These are phyloP conservation scores for Sylvilagus floridanus DNA, from an alignment of 2,797 vertebrate genomes.

Conservation along the genomic window DNA sequence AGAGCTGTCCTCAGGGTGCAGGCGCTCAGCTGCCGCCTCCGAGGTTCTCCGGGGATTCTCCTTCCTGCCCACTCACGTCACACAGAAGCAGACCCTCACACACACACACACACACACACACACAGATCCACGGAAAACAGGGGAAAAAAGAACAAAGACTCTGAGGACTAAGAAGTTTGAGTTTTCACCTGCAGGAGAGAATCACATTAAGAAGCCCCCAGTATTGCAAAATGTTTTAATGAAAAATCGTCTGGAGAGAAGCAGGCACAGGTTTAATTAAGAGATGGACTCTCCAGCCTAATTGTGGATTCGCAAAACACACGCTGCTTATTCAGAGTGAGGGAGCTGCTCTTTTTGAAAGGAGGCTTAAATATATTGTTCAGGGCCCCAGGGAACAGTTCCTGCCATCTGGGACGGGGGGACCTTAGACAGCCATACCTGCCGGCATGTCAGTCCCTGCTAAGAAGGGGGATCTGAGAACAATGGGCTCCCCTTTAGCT, in stretches of 20 bases:
- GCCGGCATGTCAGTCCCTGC: background rate
- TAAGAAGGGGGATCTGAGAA: constrained; percentile 26
- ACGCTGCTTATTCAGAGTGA: background rate
- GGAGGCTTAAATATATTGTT: background rate
- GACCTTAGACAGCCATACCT: constrained; percentile 22
- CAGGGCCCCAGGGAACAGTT: constrained; percentile 10
- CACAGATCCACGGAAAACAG: background rate
- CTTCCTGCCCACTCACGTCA: background rate
- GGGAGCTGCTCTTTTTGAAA: background rate
- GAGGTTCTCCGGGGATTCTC: background rate
- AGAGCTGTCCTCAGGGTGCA: background rate
- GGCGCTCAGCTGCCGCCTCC: background rate
- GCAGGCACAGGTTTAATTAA: background rate
- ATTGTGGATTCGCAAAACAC: background rate
- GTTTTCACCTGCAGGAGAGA: constrained; percentile 10
- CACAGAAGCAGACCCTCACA: background rate
- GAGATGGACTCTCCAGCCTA: background rate
- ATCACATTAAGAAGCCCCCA: background rate
- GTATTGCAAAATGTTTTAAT: background rate
- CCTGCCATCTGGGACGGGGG: constrained; percentile 40
- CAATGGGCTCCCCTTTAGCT: background rate
- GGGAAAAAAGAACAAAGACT: background rate
- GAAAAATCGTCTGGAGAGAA: background rate
- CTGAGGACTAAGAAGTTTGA: background rate
- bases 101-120: background rate